Evolutionary conservation across 2,888 invertebrate species (phyloP).

Genomic region (Nomada fucata): DNA sequence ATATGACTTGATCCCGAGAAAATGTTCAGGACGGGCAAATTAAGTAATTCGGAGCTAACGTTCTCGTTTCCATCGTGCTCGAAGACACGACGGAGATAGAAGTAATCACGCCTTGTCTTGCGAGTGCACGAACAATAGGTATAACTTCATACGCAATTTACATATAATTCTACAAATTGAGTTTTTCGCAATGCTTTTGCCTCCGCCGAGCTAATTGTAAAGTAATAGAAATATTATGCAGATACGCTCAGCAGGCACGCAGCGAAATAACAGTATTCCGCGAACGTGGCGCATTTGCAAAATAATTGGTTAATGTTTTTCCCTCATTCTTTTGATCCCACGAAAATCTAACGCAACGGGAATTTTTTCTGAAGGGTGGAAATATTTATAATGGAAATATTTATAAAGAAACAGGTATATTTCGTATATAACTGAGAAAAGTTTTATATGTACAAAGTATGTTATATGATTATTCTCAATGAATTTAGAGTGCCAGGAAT

Average conservation of each 20-base stretch:
- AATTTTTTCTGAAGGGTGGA: neutral
- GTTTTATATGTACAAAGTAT: no score
- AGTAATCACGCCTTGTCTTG: conserved; percentile 53
- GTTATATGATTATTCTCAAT: no score
- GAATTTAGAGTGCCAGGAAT: no score
- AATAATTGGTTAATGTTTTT: conserved; percentile 34
- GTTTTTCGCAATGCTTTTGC: conserved; percentile 33
- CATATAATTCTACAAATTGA: conserved; percentile 59
- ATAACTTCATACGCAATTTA: conserved; percentile 58
- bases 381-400: no score
- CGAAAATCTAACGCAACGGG: neutral
- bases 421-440: no score
- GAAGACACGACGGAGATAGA: conserved; percentile 36
- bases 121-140: conserved; percentile 40
- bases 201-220: conserved; percentile 46
- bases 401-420: no score
- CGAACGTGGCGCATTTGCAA: conserved; percentile 30
- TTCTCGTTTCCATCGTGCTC: conserved; percentile 26
- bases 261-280: conserved; percentile 49
- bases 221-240: conserved; percentile 62
- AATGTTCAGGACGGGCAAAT: conserved; percentile 35
- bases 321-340: conserved; percentile 7
- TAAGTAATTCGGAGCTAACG: conserved; percentile 41
- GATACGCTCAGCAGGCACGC: conserved; percentile 35
- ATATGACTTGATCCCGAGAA: neutral